These are phyloP conservation scores for Drosophila neocordata DNA, from an alignment of 1,140 invertebrate genomes.

Conservation along the genomic window DNA sequence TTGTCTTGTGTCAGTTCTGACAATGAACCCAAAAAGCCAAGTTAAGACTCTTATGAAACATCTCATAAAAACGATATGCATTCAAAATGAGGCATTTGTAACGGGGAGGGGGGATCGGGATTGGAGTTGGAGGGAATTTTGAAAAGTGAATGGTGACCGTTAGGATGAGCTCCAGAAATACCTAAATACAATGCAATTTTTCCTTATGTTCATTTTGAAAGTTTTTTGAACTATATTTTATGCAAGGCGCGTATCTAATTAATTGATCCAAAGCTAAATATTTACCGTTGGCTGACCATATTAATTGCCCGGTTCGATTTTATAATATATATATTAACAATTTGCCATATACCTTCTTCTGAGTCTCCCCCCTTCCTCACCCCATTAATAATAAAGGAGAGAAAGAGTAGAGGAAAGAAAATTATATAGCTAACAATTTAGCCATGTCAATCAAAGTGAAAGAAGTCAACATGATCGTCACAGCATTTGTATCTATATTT, in stretches of 20 bases:
- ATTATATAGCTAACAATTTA: slow-evolving; percentile 1
- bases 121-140: slow-evolving; percentile 23
- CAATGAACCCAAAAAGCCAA: slow-evolving; percentile 62
- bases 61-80: slow-evolving; percentile 22
- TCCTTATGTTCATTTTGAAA: slow-evolving; percentile 55
- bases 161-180: slow-evolving; percentile 38
- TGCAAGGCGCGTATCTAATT: slow-evolving; percentile 53
- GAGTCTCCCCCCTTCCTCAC: no score
- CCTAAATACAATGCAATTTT: slow-evolving; percentile 61
- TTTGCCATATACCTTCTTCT: slow-evolving; percentile 55
- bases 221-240: slow-evolving; percentile 64
- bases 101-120: slow-evolving; percentile 39
- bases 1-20: slow-evolving; percentile 48
- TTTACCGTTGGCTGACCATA: slow-evolving; percentile 49
- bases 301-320: slow-evolving; percentile 48
- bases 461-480: slow-evolving; percentile 48
- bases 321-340: slow-evolving; percentile 62
- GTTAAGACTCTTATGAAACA: slow-evolving; percentile 63
- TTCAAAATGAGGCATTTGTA: slow-evolving; percentile 43
- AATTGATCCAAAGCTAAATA: slow-evolving; percentile 41
- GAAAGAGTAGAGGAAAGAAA: slow-evolving; percentile 19
- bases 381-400: no score
- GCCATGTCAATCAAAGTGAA: slow-evolving; percentile 73
- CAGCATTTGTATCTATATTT: neutral
- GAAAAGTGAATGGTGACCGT: slow-evolving; percentile 42